Evolutionary conservation across 2,797 vertebrate species (phyloP).

Genomic region (Scyliorhinus canicula): DNA sequence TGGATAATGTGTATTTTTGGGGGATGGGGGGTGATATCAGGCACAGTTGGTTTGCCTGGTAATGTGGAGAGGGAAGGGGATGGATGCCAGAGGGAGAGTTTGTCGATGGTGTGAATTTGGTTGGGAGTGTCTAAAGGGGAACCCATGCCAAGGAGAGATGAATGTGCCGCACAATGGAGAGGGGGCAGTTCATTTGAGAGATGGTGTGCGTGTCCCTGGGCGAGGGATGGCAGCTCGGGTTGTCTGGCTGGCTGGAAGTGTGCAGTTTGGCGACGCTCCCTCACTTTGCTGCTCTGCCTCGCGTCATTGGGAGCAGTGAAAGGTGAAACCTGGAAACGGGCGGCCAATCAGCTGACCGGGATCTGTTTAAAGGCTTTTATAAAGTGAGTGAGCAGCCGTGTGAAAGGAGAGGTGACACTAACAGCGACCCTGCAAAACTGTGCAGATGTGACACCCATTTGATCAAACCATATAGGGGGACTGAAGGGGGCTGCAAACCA

Average conservation of each 20-base stretch:
- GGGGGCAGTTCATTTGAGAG: not conserved
- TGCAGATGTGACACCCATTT: not conserved
- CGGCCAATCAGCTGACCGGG: slow-evolving; percentile 63
- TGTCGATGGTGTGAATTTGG: not conserved
- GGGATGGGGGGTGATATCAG: not conserved
- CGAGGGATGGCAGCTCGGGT: too few relatives aligned
- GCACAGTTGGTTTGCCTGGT: not conserved
- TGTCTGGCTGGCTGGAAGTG: not conserved
- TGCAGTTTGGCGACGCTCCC: not conserved
- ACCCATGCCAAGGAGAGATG: not conserved
- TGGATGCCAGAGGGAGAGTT: too few relatives aligned
- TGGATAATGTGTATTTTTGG: not conserved
- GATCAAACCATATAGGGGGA: not conserved
- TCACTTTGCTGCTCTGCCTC: not conserved
- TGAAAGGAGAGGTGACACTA: slow-evolving; percentile 35
- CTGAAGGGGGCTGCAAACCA: not conserved
- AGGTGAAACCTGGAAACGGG: slow-evolving; percentile 38
- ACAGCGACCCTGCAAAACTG: not conserved
- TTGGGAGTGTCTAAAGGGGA: not conserved
- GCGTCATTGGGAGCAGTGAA: slow-evolving; percentile 29
- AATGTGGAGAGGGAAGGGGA: not conserved
- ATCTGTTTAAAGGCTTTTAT: slow-evolving; percentile 59
- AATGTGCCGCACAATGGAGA: not conserved
- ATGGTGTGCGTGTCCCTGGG: not conserved
- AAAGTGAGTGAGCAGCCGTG: slow-evolving; percentile 42